Conservation (phyloP, 2,888 invertebrate genomes). For the Plagodis dolabraria region DNA sequence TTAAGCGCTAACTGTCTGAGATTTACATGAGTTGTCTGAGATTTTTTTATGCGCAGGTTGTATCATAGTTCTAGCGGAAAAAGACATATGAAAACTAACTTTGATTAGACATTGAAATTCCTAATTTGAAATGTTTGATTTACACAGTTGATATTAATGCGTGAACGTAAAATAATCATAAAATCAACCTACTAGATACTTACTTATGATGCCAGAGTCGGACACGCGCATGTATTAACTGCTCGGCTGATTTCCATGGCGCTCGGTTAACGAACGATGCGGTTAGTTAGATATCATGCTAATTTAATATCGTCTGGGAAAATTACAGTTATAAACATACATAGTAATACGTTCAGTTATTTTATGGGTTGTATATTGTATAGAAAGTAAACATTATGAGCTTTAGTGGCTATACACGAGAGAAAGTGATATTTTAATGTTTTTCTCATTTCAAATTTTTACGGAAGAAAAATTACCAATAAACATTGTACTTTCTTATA, state of each 20-base stretch:
- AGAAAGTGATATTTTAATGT: slow-evolving; percentile 3
- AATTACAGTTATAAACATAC: slow-evolving; percentile 15
- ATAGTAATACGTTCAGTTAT: background rate
- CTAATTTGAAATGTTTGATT: too few species aligned
- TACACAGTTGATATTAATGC: too few species aligned
- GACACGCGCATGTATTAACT: slow-evolving; percentile 11
- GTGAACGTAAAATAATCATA: background rate
- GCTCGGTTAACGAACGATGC: slow-evolving; percentile 10
- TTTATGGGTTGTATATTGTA: slow-evolving; percentile 9
- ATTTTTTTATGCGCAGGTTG: too few species aligned
- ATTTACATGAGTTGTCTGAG: too few species aligned
- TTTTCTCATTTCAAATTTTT: background rate
- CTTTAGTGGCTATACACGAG: slow-evolving; percentile 12
- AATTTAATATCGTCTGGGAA: slow-evolving; percentile 1
- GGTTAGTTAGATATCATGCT: slow-evolving; percentile 14
- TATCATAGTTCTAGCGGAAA: too few species aligned
- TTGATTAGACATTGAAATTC: too few species aligned
- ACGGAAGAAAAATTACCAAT: background rate
- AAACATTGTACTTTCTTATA: too few species aligned
- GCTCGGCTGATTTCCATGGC: slow-evolving; percentile 10
- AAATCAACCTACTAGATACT: slow-evolving; percentile 12
- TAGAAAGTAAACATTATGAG: slow-evolving; percentile 19
- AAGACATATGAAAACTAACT: too few species aligned
- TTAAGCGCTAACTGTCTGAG: too few species aligned
- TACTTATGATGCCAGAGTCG: slow-evolving; percentile 6